Conservation (phyloP, 2,113 vertebrate species). For the Chinchilla lanigera region DNA sequence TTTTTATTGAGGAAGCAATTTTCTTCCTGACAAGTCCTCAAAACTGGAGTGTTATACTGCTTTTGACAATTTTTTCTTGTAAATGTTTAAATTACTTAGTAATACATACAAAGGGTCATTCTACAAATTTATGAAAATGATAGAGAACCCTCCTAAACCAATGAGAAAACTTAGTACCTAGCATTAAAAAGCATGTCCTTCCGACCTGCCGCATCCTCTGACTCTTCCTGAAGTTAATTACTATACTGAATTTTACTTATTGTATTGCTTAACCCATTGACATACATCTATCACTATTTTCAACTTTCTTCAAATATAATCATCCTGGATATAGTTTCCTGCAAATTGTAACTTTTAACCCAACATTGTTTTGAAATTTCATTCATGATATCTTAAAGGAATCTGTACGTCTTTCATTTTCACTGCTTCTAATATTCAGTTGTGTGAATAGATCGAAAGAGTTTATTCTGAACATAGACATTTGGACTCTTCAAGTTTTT, state of each 20-base stretch:
- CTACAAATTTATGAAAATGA: neutral
- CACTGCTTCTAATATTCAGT: neutral
- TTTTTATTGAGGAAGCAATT: neutral
- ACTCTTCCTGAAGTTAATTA: neutral
- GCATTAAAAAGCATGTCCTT: neutral
- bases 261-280: slow-evolving; percentile 8
- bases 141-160: neutral
- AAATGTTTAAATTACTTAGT: neutral
- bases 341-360: neutral
- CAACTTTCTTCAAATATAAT: slow-evolving; percentile 25
- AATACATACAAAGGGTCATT: neutral
- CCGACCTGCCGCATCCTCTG: fast-evolving
- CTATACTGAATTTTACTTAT: neutral
- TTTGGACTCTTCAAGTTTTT: neutral
- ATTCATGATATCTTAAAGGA: neutral
- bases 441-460: neutral
- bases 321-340: neutral
- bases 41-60: neutral
- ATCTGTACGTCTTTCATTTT: neutral
- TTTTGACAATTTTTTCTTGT: neutral
- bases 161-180: neutral
- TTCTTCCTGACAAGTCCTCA: slow-evolving; percentile 5
- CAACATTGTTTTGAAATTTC: neutral
- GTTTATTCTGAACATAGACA: neutral
- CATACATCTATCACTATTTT: neutral